Percentiles rank a stretch among this genome's conserved stretches.
Evolutionary conservation across 1,140 invertebrate genomes (phyloP).

Genomic region (Drosophila punjabiensis): DNA sequence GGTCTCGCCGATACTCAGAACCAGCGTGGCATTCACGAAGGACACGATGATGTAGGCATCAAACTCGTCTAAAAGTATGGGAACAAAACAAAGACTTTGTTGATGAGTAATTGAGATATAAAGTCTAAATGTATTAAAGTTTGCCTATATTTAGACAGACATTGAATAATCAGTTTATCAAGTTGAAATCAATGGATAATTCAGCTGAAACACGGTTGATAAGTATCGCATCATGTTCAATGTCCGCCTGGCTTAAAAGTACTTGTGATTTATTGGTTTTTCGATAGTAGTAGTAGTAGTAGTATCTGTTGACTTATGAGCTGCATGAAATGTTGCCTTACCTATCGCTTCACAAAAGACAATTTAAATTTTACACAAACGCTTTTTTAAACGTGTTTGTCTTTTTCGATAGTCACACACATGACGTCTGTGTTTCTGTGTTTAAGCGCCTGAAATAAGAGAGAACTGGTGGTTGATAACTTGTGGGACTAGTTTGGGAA

Average conservation of each 20-base stretch:
- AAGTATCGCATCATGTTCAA: conserved; percentile 83
- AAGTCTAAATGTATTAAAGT: background rate
- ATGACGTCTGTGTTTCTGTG: conserved; percentile 73
- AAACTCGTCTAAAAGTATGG: conserved; percentile 87
- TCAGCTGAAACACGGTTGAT: conserved; percentile 85
- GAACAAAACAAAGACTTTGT: conserved; percentile 15
- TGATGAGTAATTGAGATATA: conserved; percentile 24
- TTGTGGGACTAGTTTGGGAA: conserved; percentile 68
- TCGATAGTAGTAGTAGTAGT: conserved; percentile 48
- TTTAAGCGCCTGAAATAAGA: conserved; percentile 88
- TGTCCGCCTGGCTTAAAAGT: conserved; percentile 55
- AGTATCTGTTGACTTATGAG: conserved; percentile 79
- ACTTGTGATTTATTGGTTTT: conserved; percentile 16
- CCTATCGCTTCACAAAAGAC: conserved; percentile 82
- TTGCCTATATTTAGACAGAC: conserved; percentile 22
- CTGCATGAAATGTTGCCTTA: conserved; percentile 81
- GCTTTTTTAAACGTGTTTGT: conserved; percentile 47
- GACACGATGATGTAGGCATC: conserved; percentile 99
- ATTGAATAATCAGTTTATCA: conserved; percentile 83
- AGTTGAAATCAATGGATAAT: conserved; percentile 83
- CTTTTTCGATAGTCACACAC: conserved; percentile 74
- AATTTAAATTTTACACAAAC: conserved; percentile 67
- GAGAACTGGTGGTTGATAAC: conserved; percentile 89
- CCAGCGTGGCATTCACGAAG: conserved; percentile 99
- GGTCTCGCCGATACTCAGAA: conserved; percentile 99